Conservation (phyloP, 2,113 vertebrate genomes). For the Microtus oregoni region DNA sequence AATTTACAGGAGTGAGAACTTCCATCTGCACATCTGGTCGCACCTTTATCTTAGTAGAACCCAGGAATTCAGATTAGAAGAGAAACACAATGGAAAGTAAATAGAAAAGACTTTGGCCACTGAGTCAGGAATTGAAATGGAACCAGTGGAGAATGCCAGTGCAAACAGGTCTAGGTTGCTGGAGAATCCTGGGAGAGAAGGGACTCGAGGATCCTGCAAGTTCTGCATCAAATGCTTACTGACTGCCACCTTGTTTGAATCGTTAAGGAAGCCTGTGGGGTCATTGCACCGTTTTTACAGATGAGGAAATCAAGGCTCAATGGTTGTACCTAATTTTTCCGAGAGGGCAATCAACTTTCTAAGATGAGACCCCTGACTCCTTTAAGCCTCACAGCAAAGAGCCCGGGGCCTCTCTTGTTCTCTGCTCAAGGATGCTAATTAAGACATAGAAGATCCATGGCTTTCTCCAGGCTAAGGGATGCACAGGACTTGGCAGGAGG, state of each 20-base stretch:
- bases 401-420: background rate
- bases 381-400: background rate
- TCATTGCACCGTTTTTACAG: background rate
- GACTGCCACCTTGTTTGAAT: background rate
- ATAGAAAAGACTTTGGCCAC: constrained; percentile 13
- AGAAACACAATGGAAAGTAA: constrained; percentile 12
- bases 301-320: background rate
- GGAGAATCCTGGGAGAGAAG: background rate
- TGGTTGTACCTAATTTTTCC: background rate
- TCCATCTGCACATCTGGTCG: background rate
- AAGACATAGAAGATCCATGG: background rate
- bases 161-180: background rate
- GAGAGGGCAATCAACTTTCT: background rate
- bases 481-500: background rate
- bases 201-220: background rate
- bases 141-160: background rate
- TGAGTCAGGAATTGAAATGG: constrained; percentile 12
- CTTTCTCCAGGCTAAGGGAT: background rate
- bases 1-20: background rate
- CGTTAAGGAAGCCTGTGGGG: background rate
- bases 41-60: background rate
- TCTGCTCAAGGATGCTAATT: background rate
- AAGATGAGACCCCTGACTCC: background rate
- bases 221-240: background rate
- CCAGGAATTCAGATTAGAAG: constrained; percentile 17